Percentiles rank a stretch among this genome's conserved stretches.
Evolutionary conservation across 1,140 invertebrate genomes (phyloP).

Genomic region (Achroia grisella): DNA sequence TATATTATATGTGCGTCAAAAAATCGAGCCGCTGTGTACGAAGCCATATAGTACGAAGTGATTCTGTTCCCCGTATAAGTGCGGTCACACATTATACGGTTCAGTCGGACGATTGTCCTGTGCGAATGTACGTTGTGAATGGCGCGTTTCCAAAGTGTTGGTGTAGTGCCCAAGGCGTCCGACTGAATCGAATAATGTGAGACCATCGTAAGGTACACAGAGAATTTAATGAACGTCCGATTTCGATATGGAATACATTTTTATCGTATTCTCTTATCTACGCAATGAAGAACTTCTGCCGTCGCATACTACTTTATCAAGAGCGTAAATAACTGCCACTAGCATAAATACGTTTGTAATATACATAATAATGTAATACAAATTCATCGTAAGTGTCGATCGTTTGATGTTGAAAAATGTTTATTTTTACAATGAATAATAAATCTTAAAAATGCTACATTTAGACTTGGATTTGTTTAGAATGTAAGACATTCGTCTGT

Average conservation of each 20-base stretch:
- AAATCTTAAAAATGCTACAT: constrained; percentile 31
- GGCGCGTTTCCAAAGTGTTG: no score
- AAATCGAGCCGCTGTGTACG: neutral
- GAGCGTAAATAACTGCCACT: constrained; percentile 68
- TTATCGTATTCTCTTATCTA: neutral
- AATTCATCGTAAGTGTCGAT: constrained; percentile 42
- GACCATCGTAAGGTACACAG: constrained; percentile 6
- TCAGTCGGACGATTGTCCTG: neutral
- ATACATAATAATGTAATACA: constrained; percentile 47
- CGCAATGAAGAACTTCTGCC: constrained; percentile 10
- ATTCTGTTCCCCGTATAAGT: no score
- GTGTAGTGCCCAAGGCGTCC: no score
- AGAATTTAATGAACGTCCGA: constrained; percentile 24
- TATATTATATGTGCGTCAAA: constrained; percentile 7
- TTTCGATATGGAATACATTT: constrained; percentile 16
- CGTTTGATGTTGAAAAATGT: constrained; percentile 32
- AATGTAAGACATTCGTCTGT: constrained; percentile 27
- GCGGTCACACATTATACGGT: no score
- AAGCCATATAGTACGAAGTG: no score
- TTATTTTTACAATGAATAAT: constrained; percentile 50
- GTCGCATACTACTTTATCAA: constrained; percentile 34
- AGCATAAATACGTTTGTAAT: constrained; percentile 59
- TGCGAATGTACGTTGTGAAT: no score
- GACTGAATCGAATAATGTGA: no score
- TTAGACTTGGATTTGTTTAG: constrained; percentile 31